phyloP scores from a whole-genome alignment of 2,888 invertebrate genomes.

The Ectemnius continuus region DNA sequence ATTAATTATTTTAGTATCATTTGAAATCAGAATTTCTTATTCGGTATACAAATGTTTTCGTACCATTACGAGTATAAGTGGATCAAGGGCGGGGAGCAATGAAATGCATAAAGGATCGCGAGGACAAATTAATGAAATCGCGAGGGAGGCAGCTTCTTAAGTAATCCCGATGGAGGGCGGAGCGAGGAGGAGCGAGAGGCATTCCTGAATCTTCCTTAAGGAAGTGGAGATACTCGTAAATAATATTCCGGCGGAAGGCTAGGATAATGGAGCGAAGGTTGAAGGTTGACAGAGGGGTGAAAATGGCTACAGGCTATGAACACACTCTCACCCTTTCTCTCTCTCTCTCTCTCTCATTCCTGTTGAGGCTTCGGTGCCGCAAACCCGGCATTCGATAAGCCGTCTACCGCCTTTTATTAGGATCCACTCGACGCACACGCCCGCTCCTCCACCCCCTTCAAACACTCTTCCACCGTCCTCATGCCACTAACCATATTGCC shows the following conservation, averaged over 20 bases:
- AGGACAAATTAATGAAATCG: background rate
- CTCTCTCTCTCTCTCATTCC: background rate
- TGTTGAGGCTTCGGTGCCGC: constrained; percentile 50
- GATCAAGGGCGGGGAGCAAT: too few relatives aligned
- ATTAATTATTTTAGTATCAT: too few relatives aligned
- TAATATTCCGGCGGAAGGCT: constrained; percentile 46
- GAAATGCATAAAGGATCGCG: too few relatives aligned
- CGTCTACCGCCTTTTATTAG: constrained; percentile 67
- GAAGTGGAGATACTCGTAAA: constrained; percentile 36
- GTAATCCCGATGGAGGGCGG: too few relatives aligned
- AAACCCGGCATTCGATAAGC: constrained; percentile 70
- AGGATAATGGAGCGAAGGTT: constrained; percentile 54
- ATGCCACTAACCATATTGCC: constrained; percentile 38
- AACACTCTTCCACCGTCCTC: constrained; percentile 20
- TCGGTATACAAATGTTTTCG: too few relatives aligned
- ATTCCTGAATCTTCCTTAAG: constrained; percentile 14
- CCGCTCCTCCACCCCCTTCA: constrained; percentile 42
- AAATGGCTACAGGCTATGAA: constrained; percentile 63
- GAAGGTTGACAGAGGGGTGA: constrained; percentile 60
- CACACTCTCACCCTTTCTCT: constrained; percentile 29
- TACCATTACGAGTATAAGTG: too few relatives aligned
- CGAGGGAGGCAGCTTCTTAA: background rate
- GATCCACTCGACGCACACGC: constrained; percentile 57
- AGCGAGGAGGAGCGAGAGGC: background rate
- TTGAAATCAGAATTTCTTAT: too few relatives aligned